Conservation (phyloP, 2,888 invertebrate species). For the Leptinotarsa peninsularis region DNA sequence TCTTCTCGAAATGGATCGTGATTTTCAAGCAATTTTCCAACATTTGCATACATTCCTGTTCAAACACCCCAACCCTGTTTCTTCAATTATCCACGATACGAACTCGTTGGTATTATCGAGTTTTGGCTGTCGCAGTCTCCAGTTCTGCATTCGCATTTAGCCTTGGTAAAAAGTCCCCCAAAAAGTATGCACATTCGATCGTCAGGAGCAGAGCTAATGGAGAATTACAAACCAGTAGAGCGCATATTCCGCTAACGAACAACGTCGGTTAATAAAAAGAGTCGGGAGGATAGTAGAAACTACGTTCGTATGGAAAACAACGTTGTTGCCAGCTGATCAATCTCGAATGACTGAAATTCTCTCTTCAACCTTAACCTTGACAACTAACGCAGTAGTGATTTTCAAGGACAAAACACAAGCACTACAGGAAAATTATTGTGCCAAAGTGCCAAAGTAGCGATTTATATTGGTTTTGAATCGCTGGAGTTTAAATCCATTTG, state of each 20-base stretch:
- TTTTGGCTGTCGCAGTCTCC: not conserved
- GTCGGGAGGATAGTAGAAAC: conserved; percentile 17
- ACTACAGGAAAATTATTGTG: too few species aligned
- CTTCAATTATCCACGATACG: not conserved
- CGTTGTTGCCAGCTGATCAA: not conserved
- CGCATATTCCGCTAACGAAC: conserved; percentile 25
- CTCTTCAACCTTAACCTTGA: too few species aligned
- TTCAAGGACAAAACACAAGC: too few species aligned
- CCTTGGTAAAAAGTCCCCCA: conserved; percentile 10
- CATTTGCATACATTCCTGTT: not conserved
- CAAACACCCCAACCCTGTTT: not conserved
- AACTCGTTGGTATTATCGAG: conserved; percentile 3
- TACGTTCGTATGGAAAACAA: conserved; percentile 3
- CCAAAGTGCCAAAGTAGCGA: too few species aligned
- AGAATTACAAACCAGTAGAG: conserved; percentile 28
- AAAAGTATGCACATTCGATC: conserved; percentile 14
- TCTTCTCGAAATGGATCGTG: too few species aligned
- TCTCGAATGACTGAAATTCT: too few species aligned
- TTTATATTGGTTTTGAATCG: too few species aligned
- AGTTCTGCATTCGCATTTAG: conserved; percentile 5
- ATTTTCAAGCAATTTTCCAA: not conserved
- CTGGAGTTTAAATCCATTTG: too few species aligned
- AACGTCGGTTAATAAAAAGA: conserved; percentile 22
- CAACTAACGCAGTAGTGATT: too few species aligned
- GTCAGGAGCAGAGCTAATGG: conserved; percentile 3